Conservation (phyloP, 2,888 invertebrate species). For the Brachypalpus laphriformis region DNA sequence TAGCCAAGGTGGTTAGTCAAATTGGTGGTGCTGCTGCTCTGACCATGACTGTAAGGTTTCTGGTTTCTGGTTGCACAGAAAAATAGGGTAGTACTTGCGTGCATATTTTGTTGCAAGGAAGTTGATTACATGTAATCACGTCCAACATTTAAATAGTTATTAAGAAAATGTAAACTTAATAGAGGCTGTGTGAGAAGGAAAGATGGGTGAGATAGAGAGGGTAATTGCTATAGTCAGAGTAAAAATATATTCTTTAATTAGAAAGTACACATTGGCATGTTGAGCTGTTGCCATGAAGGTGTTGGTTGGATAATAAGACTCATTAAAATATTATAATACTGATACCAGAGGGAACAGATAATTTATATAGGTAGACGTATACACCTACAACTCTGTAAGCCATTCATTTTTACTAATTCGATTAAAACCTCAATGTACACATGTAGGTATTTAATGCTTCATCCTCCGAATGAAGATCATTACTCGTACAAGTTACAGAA, state of each 20-base stretch:
- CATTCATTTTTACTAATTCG: too few species aligned
- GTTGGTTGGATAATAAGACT: conserved; percentile 25
- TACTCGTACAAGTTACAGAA: too few species aligned
- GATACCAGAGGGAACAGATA: too few species aligned
- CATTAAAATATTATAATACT: conserved; percentile 8
- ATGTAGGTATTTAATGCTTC: too few species aligned
- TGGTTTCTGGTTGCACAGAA: background rate
- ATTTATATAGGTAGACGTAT: too few species aligned
- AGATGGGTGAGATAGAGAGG: background rate
- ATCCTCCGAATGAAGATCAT: too few species aligned
- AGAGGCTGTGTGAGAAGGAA: background rate
- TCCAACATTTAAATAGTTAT: conserved; percentile 76
- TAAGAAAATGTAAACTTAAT: conserved; percentile 42
- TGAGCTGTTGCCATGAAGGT: conserved; percentile 17
- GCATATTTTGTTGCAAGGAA: conserved; percentile 53
- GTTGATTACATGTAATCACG: conserved; percentile 81
- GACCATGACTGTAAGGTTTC: conserved; percentile 42
- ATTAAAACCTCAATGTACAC: too few species aligned
- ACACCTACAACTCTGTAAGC: too few species aligned
- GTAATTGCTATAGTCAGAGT: background rate
- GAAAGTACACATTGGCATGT: conserved; percentile 20
- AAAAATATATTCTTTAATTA: background rate
- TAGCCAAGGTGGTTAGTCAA: conserved; percentile 41
- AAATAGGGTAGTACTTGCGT: conserved; percentile 8
- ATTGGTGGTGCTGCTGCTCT: conserved; percentile 4